Conservation (phyloP, 1,140 invertebrate genomes). For the Diuraphis noxia region DNA sequence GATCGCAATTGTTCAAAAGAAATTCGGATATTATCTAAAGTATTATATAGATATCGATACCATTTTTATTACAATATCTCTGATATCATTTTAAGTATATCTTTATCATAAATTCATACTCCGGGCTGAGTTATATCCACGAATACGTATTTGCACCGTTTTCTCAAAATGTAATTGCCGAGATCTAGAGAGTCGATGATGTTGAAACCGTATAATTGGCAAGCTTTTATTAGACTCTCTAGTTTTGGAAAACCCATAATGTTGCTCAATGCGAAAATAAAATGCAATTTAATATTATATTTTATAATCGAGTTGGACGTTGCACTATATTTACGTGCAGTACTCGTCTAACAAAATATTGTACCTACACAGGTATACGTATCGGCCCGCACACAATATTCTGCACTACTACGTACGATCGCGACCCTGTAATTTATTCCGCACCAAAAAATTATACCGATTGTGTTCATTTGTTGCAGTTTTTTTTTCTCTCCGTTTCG, state of each 20-base stretch:
- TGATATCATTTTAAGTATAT: background rate
- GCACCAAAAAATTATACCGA: conserved; percentile 37
- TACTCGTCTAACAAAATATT: conserved; percentile 3
- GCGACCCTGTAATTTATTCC: conserved; percentile 9
- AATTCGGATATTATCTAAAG: too few species aligned
- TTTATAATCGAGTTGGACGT: background rate
- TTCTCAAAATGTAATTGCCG: background rate
- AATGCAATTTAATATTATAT: background rate
- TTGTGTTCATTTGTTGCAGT: background rate
- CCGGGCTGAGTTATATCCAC: too few species aligned
- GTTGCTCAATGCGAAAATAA: background rate
- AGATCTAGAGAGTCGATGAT: background rate
- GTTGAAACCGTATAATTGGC: background rate
- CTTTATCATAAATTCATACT: background rate
- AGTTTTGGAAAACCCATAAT: background rate
- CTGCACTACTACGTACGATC: background rate
- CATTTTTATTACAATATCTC: background rate
- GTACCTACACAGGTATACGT: background rate
- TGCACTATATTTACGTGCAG: background rate
- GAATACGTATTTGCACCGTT: background rate
- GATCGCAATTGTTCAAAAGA: too few species aligned
- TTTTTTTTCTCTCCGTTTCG: conserved; percentile 6
- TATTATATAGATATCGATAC: background rate
- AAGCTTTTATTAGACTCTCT: background rate
- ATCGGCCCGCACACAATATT: conserved; percentile 17